Conservation (phyloP, 2,113 vertebrate genomes). For the Panurus biarmicus region DNA sequence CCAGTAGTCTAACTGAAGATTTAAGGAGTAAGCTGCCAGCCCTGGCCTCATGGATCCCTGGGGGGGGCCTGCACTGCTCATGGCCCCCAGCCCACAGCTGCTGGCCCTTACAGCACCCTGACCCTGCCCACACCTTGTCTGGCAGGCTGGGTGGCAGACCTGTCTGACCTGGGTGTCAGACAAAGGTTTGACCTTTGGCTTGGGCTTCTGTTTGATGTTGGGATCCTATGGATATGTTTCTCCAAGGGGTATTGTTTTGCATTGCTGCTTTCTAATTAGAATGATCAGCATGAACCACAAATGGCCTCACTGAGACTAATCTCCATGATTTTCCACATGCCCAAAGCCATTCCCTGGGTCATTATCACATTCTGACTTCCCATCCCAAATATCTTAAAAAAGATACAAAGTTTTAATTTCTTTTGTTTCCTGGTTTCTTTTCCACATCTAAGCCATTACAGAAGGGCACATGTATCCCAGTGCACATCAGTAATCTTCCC, state of each 20-base stretch:
- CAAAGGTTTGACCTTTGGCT: accelerated
- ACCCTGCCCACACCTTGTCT: background rate
- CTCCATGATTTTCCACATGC: background rate
- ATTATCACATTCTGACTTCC: background rate
- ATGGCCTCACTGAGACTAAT: background rate
- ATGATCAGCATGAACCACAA: background rate
- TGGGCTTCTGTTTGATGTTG: background rate
- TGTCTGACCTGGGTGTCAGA: too few relatives aligned
- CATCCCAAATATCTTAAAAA: background rate
- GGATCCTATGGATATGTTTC: background rate
- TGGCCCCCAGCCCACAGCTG: background rate
- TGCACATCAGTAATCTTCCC: background rate
- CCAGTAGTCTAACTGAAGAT: background rate
- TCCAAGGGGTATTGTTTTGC: background rate
- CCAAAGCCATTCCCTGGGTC: background rate
- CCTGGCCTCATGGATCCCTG: background rate
- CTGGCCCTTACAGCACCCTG: background rate
- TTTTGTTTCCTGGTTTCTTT: background rate
- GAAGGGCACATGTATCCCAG: background rate
- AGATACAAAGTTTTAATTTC: background rate
- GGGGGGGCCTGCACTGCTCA: accelerated
- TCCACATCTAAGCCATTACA: background rate
- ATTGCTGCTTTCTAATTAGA: background rate
- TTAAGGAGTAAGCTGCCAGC: background rate
- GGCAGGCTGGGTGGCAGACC: background rate